These are phyloP conservation scores for Cebus imitator DNA, from an alignment of 2,113 vertebrate species.

Conservation along the genomic window DNA sequence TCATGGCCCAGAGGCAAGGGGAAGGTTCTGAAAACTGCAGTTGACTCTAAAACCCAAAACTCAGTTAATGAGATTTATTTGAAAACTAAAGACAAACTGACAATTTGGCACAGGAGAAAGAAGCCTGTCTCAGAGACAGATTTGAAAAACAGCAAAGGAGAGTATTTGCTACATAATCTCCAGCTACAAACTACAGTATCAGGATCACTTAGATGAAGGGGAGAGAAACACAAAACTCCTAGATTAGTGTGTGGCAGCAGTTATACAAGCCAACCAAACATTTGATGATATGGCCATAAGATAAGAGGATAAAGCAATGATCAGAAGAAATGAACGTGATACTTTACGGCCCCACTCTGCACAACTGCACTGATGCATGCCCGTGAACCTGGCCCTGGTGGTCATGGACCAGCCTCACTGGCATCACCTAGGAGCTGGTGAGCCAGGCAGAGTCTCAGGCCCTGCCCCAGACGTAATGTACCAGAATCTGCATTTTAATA, in stretches of 20 bases:
- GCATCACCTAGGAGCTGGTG: background rate
- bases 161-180: background rate
- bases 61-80: background rate
- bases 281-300: background rate
- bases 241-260: background rate
- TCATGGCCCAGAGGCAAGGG: background rate
- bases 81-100: background rate
- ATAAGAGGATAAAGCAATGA: background rate
- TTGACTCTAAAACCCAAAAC: background rate
- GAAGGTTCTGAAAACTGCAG: background rate
- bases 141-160: background rate
- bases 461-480: background rate
- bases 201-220: background rate
- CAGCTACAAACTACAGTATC: background rate
- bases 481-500: background rate
- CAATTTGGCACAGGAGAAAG: background rate
- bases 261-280: background rate
- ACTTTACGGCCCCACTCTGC: background rate
- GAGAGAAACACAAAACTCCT: background rate
- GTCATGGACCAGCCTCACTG: rapidly evolving
- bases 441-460: background rate
- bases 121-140: background rate
- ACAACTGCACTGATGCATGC: rapidly evolving
- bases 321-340: background rate
- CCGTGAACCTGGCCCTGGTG: background rate